Percentiles rank a stretch among this genome's conserved stretches.
Evolutionary conservation across 2,113 vertebrate genomes (phyloP).

Genomic region (Triplophysa rosa): DNA sequence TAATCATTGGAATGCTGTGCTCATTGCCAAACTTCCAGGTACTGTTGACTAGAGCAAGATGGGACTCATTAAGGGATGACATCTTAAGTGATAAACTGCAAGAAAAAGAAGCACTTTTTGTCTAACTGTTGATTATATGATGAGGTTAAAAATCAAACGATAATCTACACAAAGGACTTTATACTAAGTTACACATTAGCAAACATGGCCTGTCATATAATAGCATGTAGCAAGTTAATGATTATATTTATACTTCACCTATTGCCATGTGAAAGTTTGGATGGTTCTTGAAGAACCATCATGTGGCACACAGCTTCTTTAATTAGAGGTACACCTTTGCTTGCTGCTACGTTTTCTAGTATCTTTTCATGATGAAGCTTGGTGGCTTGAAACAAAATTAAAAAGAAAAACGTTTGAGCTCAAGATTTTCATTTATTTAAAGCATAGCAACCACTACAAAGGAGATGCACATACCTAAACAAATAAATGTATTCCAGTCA

Average conservation of each 20-base stretch:
- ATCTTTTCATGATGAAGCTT: constrained; percentile 43
- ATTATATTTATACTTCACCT: constrained; percentile 49
- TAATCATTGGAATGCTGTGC: constrained; percentile 49
- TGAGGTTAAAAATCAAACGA: background rate
- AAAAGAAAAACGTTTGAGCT: background rate
- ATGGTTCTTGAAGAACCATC: constrained; percentile 60
- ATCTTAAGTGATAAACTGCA: constrained; percentile 52
- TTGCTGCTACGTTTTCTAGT: constrained; percentile 53
- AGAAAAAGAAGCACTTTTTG: background rate
- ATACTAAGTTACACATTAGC: background rate
- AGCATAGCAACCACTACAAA: background rate
- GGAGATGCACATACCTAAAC: constrained; percentile 56
- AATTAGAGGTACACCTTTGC: constrained; percentile 34
- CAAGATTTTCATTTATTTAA: background rate
- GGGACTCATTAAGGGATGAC: constrained; percentile 63
- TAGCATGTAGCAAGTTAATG: background rate
- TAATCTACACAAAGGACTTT: background rate
- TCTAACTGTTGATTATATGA: background rate
- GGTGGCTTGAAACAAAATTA: constrained; percentile 44
- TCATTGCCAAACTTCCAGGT: constrained; percentile 64
- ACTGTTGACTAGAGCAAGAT: constrained; percentile 61
- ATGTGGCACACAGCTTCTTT: constrained; percentile 47
- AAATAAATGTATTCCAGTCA: constrained; percentile 60
- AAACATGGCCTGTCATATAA: background rate
- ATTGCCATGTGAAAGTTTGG: constrained; percentile 48